Conservation (phyloP, 2,888 invertebrate species). For the Dryomyza anilis region DNA sequence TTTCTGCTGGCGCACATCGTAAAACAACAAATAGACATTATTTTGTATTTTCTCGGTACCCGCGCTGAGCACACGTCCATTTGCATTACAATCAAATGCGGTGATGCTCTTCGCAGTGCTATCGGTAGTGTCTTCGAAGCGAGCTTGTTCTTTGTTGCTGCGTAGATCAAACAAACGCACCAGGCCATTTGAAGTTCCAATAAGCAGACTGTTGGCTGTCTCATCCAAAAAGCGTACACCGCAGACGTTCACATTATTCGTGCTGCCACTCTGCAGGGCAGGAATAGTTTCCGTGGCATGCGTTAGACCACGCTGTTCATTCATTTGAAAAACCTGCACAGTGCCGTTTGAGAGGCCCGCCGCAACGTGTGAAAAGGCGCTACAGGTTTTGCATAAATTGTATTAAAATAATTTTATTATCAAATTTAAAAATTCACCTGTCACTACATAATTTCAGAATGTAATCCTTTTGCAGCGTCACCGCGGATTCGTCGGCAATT, state of each 20-base stretch:
- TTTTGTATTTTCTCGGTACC: slow-evolving; percentile 72
- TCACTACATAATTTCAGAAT: slow-evolving; percentile 67
- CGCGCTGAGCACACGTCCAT: slow-evolving; percentile 73
- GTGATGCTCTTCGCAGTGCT: slow-evolving; percentile 65
- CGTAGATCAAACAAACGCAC: slow-evolving; percentile 57
- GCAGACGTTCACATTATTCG: slow-evolving; percentile 36
- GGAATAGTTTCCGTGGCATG: slow-evolving; percentile 30
- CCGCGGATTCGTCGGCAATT: slow-evolving; percentile 62
- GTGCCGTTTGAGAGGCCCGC: slow-evolving; percentile 63
- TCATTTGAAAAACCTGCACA: slow-evolving; percentile 63
- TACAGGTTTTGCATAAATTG: slow-evolving; percentile 16
- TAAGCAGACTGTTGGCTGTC: slow-evolving; percentile 43
- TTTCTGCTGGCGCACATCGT: slow-evolving; percentile 71
- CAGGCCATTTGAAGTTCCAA: slow-evolving; percentile 49
- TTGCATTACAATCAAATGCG: slow-evolving; percentile 76
- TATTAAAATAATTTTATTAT: neutral
- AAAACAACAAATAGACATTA: slow-evolving; percentile 79
- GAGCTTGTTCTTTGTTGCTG: slow-evolving; percentile 61
- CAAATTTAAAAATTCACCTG: slow-evolving; percentile 57
- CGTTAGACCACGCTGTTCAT: slow-evolving; percentile 55
- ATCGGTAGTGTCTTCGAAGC: slow-evolving; percentile 36
- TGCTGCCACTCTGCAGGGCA: neutral
- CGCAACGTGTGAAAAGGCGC: slow-evolving; percentile 60
- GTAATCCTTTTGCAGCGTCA: slow-evolving; percentile 66
- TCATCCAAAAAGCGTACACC: slow-evolving; percentile 54